Base-by-base conservation (phyloP, 2,797 vertebrate genomes). In the Gymnocypris eckloni region DNA sequence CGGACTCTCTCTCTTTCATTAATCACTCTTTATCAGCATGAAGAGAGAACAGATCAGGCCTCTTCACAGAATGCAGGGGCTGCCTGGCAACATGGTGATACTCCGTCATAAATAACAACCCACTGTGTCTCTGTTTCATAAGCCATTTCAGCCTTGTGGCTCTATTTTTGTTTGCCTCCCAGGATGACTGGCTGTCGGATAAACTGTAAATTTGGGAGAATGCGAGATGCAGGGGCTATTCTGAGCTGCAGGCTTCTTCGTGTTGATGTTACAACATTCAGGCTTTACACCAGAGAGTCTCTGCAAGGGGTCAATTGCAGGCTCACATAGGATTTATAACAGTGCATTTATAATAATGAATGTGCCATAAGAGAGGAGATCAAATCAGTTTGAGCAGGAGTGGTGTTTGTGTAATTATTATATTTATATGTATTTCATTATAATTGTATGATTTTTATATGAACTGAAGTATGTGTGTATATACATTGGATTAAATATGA, bases 111-210 rank as follows among this genome's bases (percentile, higher is more conserved):
- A 85, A 85, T 85, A 79, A 79, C 76, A 85, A 79, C 83, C 76
- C 83, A 85, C 83, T 79, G 76, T 61, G 76, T 78, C 76, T 79
- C 76, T 71, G 76, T 85, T 79, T 85, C 76, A 85, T 85, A 85
- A 85, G 76, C 83, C 72, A 76, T 76, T 83, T 64, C 59, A 76
- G 71, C 72, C 83, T 56, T 39, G 76, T 85, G 83, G 76, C 76
- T 72, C 76, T 85, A 85, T 85, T 85, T 85, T 61, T 85, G 83
- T 85, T 85, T 79, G 66, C 52, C 83, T 85, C 83, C 52, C 52
- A 85, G 76, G 76, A 79, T 2, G 76, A 41, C 50, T 85, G 76
- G 67, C 76, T 85, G 83, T 79, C 83, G 39, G 76, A 85, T 85
- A 85, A 85, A 85, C 67, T 79, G 76, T 72, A 85, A 79, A 85